A percentile compares a stretch with the other conserved stretches of the same genome.
These are phyloP conservation scores for Anguilla megastoma DNA, from an alignment of 2,797 vertebrate species.

Conservation along the genomic window DNA sequence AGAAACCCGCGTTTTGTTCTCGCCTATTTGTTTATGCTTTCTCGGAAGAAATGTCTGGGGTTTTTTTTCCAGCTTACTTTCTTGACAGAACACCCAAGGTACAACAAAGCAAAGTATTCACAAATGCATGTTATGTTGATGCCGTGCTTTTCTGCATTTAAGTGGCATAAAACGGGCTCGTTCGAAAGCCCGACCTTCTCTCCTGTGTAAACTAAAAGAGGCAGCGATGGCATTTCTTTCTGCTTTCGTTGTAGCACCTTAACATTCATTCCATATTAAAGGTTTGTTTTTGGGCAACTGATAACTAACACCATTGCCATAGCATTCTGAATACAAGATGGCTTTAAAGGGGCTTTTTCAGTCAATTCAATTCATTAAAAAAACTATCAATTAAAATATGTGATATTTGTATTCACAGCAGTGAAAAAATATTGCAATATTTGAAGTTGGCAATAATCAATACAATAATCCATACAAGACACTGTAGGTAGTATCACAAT, in stretches of 20 bases:
- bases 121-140: neutral
- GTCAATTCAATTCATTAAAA: neutral
- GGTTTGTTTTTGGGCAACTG: neutral
- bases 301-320: neutral
- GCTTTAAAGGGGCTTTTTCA: neutral
- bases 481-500: neutral
- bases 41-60: neutral
- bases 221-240: neutral
- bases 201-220: neutral
- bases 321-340: neutral
- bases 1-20: constrained; percentile 2
- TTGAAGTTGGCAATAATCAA: neutral
- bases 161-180: neutral
- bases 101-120: neutral
- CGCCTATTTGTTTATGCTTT: neutral
- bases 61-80: neutral
- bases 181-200: neutral
- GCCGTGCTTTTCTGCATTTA: neutral
- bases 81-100: constrained; percentile 3
- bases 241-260: neutral
- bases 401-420: neutral
- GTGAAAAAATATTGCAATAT: neutral
- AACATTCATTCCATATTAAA: neutral
- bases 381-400: neutral
- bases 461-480: neutral